A percentile compares a stretch with the other conserved stretches of the same genome.
phyloP scores from a whole-genome alignment of 2,797 vertebrate genomes.

The Eutrigla gurnardus region DNA sequence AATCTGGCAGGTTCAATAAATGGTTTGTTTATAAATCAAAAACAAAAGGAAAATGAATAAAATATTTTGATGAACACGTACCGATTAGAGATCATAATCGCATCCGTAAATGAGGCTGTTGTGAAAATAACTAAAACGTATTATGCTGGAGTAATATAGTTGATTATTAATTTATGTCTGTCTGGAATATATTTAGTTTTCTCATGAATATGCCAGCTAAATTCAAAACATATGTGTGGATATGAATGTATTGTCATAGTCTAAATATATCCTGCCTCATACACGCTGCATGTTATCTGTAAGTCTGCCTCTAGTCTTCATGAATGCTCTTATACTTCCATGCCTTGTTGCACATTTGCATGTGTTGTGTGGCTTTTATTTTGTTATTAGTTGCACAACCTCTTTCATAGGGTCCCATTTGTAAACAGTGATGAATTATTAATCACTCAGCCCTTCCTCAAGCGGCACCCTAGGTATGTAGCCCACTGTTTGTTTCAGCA shows the following conservation, averaged over 20 bases:
- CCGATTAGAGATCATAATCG: slow-evolving; percentile 12
- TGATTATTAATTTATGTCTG: slow-evolving; percentile 2
- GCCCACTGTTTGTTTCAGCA: slow-evolving; percentile 43
- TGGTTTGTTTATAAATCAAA: slow-evolving; percentile 21
- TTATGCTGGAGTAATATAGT: slow-evolving; percentile 9
- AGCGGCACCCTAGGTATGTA: slow-evolving; percentile 52
- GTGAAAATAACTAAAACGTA: slow-evolving; percentile 21
- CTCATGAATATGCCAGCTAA: slow-evolving; percentile 10
- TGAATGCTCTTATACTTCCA: too few relatives aligned
- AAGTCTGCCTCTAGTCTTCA: neutral
- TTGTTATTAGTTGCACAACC: slow-evolving; percentile 33
- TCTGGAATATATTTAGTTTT: neutral
- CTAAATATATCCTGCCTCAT: neutral
- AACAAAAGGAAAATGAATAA: too few relatives aligned
- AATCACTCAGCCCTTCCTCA: slow-evolving; percentile 32
- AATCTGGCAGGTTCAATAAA: slow-evolving; percentile 52
- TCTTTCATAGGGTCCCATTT: slow-evolving; percentile 40
- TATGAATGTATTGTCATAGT: slow-evolving; percentile 5
- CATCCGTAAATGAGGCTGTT: slow-evolving; percentile 22
- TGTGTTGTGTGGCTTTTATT: slow-evolving; percentile 6
- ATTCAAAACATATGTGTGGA: neutral
- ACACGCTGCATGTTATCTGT: neutral
- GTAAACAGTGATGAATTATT: slow-evolving; percentile 61
- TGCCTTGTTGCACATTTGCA: slow-evolving; percentile 14
- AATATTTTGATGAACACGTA: too few relatives aligned